Base-by-base conservation (phyloP, 2,888 invertebrate genomes). In the Gnatocerus cornutus region DNA sequence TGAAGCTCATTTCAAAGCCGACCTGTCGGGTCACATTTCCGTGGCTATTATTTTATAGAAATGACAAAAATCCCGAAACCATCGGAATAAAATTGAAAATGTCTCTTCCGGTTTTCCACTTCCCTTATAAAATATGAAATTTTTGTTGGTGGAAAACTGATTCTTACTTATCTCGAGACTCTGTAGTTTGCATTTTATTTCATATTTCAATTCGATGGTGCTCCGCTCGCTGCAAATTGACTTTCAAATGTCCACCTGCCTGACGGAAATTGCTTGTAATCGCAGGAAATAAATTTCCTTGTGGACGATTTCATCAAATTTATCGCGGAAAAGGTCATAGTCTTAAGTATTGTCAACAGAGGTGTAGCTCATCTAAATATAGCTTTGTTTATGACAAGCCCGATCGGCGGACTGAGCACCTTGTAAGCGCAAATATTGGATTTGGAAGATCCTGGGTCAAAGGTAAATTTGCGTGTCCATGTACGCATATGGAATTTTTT, bases 361-460 rank as follows among this genome's bases (percentile, higher is more conserved):
- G 50, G 50, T 50, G 50, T 27, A 50, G 50, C 13, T 50, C 12
- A 13, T 27, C 50, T 50, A 50, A 50, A 29, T 50, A 50, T 50
- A 50, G 50, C 12, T 9, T 9, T 50, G 29, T 30, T 30, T 29
- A 30, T 27, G 30, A 50, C n/a, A 50, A 46, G 46, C 16, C 16
- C 46, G 46, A 46, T 46, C 7, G 16, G 9, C 3, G 6, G 16
- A 27, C 12, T 13, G 14, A 43, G 7, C 43, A 43, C 43, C 43
- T 43, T 43, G 43, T 12, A 10, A 43, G 10, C 10, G 43, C 43
- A 43, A 43, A 43, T 43, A 43, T 43, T 43, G 43, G 14, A 43
- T 12, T 7, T 43, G 12, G 12, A 12, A 43, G 43, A 43, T 12
- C 43, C 14, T 43, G 12, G 43, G 3, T 43, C 10, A 14, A 46